Conservation (phyloP, 2,888 invertebrate genomes). For the Drosophila niveifrons region DNA sequence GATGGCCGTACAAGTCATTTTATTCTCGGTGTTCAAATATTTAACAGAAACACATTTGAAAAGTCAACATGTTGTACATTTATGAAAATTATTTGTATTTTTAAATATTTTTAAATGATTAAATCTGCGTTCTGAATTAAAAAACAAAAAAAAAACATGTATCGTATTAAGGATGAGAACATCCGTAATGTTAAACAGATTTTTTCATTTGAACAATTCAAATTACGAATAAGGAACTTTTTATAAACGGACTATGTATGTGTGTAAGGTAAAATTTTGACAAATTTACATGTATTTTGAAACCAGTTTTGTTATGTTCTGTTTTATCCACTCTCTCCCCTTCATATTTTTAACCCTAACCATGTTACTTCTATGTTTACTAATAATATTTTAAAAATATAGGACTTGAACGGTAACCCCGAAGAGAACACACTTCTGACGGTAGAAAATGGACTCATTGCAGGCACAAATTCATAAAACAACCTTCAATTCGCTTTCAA, state of each 20-base stretch:
- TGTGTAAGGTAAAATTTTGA: constrained; percentile 62
- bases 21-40: not conserved
- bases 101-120: constrained; percentile 42
- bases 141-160: constrained; percentile 16
- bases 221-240: constrained; percentile 55
- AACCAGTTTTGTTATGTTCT: constrained; percentile 42
- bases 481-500: constrained; percentile 2
- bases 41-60: constrained; percentile 23
- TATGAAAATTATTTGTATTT: constrained; percentile 5
- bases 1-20: not conserved
- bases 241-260: constrained; percentile 61
- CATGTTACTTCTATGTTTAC: constrained; percentile 32
- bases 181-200: constrained; percentile 37
- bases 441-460: constrained; percentile 15
- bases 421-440: constrained; percentile 17
- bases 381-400: constrained; percentile 54
- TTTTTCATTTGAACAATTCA: constrained; percentile 48
- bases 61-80: not conserved
- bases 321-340: constrained; percentile 44
- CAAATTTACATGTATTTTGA: constrained; percentile 50
- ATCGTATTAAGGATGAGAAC: constrained; percentile 1
- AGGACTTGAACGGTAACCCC: constrained; percentile 56
- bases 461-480: constrained; percentile 6
- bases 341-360: constrained; percentile 43
- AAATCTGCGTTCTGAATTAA: constrained; percentile 39